Evolutionary conservation across 2,797 vertebrate species (phyloP).

Genomic region (Gymnothorax javanicus): DNA sequence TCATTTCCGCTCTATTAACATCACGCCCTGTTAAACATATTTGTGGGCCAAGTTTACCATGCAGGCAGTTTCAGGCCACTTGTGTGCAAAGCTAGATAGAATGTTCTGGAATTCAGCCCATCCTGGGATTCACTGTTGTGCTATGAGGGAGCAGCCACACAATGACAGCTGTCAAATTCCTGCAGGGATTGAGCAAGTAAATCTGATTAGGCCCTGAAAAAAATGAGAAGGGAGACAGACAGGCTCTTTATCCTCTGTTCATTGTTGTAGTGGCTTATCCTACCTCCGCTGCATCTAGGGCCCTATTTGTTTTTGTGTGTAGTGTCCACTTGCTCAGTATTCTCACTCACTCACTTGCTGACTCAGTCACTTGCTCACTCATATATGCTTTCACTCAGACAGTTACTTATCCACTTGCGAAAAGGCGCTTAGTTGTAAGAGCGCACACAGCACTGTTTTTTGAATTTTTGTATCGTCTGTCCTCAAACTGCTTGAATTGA

Average conservation of each 20-base stretch:
- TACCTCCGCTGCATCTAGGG: conserved; percentile 32
- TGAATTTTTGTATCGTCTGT: conserved; percentile 32
- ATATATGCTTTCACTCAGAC: neutral
- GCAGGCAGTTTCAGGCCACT: conserved; percentile 22
- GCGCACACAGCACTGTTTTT: conserved; percentile 30
- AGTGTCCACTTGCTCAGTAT: neutral
- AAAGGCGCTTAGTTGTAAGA: conserved; percentile 17
- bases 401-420: neutral
- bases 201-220: conserved; percentile 40
- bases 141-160: conserved; percentile 11
- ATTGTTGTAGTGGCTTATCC: conserved; percentile 41
- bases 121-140: neutral
- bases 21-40: conserved; percentile 23
- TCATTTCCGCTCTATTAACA: conserved; percentile 38
- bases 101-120: conserved; percentile 21
- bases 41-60: conserved; percentile 46
- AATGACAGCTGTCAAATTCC: conserved; percentile 52
- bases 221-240: neutral
- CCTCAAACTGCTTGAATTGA: conserved; percentile 43
- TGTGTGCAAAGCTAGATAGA: conserved; percentile 19
- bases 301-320: conserved; percentile 21
- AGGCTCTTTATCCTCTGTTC: conserved; percentile 43
- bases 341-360: neutral
- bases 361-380: neutral
- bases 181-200: conserved; percentile 38